Evolutionary conservation across 2,797 vertebrate genomes (phyloP).

Genomic region (Darevskia mixta): DNA sequence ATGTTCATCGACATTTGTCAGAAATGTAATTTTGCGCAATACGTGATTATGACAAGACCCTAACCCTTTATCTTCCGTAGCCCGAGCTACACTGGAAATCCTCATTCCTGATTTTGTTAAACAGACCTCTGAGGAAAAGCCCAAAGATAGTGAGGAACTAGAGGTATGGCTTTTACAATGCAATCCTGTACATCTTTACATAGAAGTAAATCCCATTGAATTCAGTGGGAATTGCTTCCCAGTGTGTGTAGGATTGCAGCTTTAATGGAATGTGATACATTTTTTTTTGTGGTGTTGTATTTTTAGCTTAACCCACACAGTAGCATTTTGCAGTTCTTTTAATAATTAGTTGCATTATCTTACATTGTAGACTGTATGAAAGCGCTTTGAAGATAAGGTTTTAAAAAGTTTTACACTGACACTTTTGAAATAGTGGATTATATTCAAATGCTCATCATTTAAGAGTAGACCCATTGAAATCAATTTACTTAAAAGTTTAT

Average conservation of each 20-base stretch:
- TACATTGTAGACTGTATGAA: too few species aligned
- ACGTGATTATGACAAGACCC: not conserved
- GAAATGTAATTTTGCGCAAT: not conserved
- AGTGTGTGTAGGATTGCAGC: not conserved
- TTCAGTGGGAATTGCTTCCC: not conserved
- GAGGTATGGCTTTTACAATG: slow-evolving; percentile 84
- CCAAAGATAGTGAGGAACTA: slow-evolving; percentile 95
- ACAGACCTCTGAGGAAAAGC: slow-evolving; percentile 98
- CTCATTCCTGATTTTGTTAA: slow-evolving; percentile 99
- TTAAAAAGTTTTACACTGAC: not conserved
- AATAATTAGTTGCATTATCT: not conserved
- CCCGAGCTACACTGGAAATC: slow-evolving; percentile 99
- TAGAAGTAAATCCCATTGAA: not conserved
- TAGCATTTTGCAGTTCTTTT: not conserved
- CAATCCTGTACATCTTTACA: not conserved
- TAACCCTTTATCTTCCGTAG: slow-evolving; percentile 73
- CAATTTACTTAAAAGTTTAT: too few species aligned
- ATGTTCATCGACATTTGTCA: not conserved
- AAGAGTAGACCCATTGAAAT: too few species aligned
- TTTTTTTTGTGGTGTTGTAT: not conserved
- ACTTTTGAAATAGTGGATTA: not conserved
- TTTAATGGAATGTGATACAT: not conserved
- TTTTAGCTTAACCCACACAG: too few species aligned
- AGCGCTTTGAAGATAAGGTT: not conserved
- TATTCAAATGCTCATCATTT: too few species aligned